Evolutionary conservation across 1,140 invertebrate species (phyloP), one percentile per base, ranked within the genome.

Genomic region (Heterodera schachtii): DNA sequence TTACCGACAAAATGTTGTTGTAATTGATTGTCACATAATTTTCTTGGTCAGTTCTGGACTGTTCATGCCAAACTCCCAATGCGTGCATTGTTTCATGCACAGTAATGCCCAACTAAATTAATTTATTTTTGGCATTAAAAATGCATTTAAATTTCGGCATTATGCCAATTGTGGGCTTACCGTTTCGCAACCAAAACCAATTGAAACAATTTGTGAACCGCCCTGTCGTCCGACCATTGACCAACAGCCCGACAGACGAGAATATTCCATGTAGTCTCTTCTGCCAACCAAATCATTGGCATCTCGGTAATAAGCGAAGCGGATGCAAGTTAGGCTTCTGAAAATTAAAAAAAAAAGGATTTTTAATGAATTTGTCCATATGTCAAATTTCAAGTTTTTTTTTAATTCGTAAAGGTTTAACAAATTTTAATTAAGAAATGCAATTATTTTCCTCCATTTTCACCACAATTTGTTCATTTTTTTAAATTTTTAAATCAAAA

Each of bases 41-140:
- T 73, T 90, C 90, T 11, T 90, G 78, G 74, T 90, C 90, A 16
- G 83, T 81, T 79, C 90, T 74, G 7, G 89, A 90, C 80, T 90
- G 90, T 75, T 90, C 90, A 52, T 90, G 81, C 84, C 88, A 82
- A 74, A 90, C 81, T 16, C 91, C 91, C 49, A 92, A 84, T 0
- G 91, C 90, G 83, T 92, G 91, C 0, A 91, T 90, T 11, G 92
- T 89, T 82, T 92, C 91, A 81, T 92, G 91, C 31, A 87, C 84
- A 16, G 90, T 82, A 70, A 89, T 89, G 77, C 88, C 88, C 67
- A 88, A 49, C 87, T 88, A 52, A 52, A 52, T 52, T 52, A 0
- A 52, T 8, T 52, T 52, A 52, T 52, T 52, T 52, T 52, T 52
- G 0, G 11, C 11, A 52, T 8, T 52, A 11, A 52, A 11, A 52